A percentile compares a stretch with the other conserved stretches of the same genome.
These are phyloP conservation scores for Sebastes itinus DNA, from an alignment of 2,797 vertebrate genomes.

Conservation along the genomic window DNA sequence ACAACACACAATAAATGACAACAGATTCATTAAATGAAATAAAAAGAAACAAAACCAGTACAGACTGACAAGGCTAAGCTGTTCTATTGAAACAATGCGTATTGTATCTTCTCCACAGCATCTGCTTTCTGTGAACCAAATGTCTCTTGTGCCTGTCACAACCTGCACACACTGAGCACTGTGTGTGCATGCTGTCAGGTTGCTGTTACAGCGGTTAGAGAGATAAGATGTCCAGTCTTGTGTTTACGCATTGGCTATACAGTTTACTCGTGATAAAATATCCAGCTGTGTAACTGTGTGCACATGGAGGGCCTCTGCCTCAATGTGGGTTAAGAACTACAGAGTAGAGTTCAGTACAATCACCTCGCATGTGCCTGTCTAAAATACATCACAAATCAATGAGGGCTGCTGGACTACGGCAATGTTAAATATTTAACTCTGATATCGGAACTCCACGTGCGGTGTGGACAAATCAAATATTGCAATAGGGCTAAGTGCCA, in stretches of 20 bases:
- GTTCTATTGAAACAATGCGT: constrained; percentile 4
- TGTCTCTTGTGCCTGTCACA: constrained; percentile 19
- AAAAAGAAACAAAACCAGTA: background rate
- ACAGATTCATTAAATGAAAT: constrained; percentile 25
- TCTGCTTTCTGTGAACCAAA: constrained; percentile 21
- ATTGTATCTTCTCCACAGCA: constrained; percentile 4
- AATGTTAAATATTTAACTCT: constrained; percentile 34
- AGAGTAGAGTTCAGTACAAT: constrained; percentile 4
- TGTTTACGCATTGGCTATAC: constrained; percentile 69
- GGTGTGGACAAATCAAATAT: constrained; percentile 1
- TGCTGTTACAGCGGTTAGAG: constrained; percentile 67
- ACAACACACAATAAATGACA: constrained; percentile 39
- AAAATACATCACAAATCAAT: constrained; percentile 37
- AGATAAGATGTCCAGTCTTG: constrained; percentile 79
- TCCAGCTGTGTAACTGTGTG: constrained; percentile 38
- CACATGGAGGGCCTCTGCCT: constrained; percentile 34
- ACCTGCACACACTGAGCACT: constrained; percentile 20
- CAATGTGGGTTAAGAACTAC: constrained; percentile 25
- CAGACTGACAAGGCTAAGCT: background rate
- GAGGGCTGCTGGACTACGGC: background rate
- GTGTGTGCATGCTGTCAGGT: constrained; percentile 30
- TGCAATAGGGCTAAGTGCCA: background rate
- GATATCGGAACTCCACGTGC: constrained; percentile 2
- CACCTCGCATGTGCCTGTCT: background rate
- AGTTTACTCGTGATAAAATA: constrained; percentile 62